Conservation (phyloP, 2,888 invertebrate genomes). For the Ganaspis brasiliensis region DNA sequence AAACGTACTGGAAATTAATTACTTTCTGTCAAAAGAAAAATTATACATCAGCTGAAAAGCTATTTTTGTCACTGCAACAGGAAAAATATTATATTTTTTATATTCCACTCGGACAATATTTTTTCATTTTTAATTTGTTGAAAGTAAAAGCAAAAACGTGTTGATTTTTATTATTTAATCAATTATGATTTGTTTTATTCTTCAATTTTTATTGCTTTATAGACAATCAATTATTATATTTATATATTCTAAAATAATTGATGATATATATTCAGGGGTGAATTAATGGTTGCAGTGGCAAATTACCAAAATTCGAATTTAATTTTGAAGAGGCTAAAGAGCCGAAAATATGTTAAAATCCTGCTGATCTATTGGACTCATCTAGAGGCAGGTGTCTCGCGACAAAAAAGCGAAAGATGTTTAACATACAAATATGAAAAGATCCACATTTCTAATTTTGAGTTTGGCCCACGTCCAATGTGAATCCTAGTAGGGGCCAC, state of each 20-base stretch:
- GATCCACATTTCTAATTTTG: conserved; percentile 74
- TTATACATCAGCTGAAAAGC: background rate
- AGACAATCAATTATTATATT: too few relatives aligned
- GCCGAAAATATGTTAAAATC: conserved; percentile 28
- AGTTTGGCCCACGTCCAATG: conserved; percentile 65
- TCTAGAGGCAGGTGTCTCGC: conserved; percentile 63
- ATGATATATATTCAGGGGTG: too few relatives aligned
- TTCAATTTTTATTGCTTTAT: too few relatives aligned
- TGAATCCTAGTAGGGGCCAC: conserved; percentile 53
- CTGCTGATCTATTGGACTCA: conserved; percentile 42
- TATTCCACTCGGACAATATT: too few relatives aligned
- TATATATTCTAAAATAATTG: too few relatives aligned
- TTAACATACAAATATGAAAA: conserved; percentile 68
- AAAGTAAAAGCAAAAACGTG: too few relatives aligned
- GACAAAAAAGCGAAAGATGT: conserved; percentile 54
- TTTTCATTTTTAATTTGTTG: background rate
- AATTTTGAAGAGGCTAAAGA: background rate
- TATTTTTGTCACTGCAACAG: background rate
- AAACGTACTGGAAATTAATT: conserved; percentile 55
- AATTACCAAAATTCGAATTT: background rate
- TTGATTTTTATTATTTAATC: too few relatives aligned
- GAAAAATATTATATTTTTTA: background rate
- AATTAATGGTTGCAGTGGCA: background rate
- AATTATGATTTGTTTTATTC: too few relatives aligned
- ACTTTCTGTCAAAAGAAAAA: conserved; percentile 43